Evolutionary conservation across 1,140 invertebrate genomes (phyloP).

Genomic region (Dinothrombium tinctorium): DNA sequence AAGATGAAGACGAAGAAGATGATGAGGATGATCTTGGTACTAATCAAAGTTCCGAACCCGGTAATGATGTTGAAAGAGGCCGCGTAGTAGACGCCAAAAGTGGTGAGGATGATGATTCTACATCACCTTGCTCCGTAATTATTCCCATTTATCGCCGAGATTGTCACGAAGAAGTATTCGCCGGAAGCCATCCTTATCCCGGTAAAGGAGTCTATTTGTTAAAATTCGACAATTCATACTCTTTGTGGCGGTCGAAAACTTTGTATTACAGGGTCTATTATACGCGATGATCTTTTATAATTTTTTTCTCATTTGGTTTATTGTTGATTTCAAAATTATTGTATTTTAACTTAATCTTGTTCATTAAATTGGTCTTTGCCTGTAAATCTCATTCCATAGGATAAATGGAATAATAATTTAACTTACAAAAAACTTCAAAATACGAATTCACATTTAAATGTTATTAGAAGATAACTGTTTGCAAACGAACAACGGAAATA

Average conservation of each 20-base stretch:
- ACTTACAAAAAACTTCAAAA: too few relatives aligned
- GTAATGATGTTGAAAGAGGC: constrained; percentile 14
- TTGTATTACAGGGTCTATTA: constrained; percentile 56
- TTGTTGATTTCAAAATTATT: too few relatives aligned
- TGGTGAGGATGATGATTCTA: background rate
- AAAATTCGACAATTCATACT: constrained; percentile 99
- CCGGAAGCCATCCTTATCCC: constrained; percentile 86
- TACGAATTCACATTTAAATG: too few relatives aligned
- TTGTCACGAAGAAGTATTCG: constrained; percentile 88
- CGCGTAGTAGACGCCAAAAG: background rate
- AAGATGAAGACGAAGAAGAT: constrained; percentile 49
- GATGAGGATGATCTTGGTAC: constrained; percentile 27
- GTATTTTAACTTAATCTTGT: too few relatives aligned
- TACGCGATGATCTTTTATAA: too few relatives aligned
- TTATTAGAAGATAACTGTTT: too few relatives aligned
- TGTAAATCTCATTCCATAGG: too few relatives aligned
- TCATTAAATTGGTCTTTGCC: too few relatives aligned
- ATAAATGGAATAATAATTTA: too few relatives aligned
- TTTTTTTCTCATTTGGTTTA: too few relatives aligned
- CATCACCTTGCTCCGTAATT: constrained; percentile 47
- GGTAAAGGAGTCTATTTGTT: constrained; percentile 89
- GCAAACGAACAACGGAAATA: too few relatives aligned
- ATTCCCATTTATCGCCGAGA: constrained; percentile 84
- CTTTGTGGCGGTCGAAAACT: constrained; percentile 94
- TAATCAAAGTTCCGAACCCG: background rate